A percentile compares a stretch with the other conserved stretches of the same genome.
Evolutionary conservation across 1,140 invertebrate species (phyloP).

Genomic region (Lepidostoma basale): DNA sequence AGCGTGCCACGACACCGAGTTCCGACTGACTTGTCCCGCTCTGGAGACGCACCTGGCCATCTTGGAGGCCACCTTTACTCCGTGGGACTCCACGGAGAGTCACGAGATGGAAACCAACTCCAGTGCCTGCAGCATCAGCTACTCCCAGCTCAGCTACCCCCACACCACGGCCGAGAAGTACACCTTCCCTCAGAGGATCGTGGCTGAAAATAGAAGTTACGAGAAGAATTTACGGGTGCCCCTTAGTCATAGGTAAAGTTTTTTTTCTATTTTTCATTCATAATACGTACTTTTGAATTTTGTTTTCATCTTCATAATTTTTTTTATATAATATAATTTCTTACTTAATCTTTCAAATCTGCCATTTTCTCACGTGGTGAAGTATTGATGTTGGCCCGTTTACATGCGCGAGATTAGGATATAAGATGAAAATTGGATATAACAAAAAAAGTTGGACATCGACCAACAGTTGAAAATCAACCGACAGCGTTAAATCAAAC

Average conservation of each 20-base stretch:
- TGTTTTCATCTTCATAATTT: too few relatives aligned
- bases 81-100: slow-evolving; percentile 52
- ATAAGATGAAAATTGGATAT: too few relatives aligned
- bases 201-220: slow-evolving; percentile 43
- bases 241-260: slow-evolving; percentile 55
- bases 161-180: slow-evolving; percentile 42
- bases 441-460: too few relatives aligned
- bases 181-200: slow-evolving; percentile 12
- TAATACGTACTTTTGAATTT: too few relatives aligned
- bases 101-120: slow-evolving; percentile 53
- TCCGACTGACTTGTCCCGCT: slow-evolving; percentile 59
- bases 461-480: too few relatives aligned
- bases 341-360: too few relatives aligned
- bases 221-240: slow-evolving; percentile 56
- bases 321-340: too few relatives aligned
- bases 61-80: slow-evolving; percentile 60
- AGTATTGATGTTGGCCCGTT: too few relatives aligned
- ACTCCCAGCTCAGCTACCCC: slow-evolving; percentile 50
- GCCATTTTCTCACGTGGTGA: too few relatives aligned
- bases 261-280: too few relatives aligned
- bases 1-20: slow-evolving; percentile 57
- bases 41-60: slow-evolving; percentile 60
- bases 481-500: too few relatives aligned
- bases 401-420: too few relatives aligned
- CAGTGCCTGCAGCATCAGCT: slow-evolving; percentile 56